Evolutionary conservation across 2,888 invertebrate genomes (phyloP), one percentile per base, ranked within the genome.

Genomic region (Rhogogaster chlorosoma): DNA sequence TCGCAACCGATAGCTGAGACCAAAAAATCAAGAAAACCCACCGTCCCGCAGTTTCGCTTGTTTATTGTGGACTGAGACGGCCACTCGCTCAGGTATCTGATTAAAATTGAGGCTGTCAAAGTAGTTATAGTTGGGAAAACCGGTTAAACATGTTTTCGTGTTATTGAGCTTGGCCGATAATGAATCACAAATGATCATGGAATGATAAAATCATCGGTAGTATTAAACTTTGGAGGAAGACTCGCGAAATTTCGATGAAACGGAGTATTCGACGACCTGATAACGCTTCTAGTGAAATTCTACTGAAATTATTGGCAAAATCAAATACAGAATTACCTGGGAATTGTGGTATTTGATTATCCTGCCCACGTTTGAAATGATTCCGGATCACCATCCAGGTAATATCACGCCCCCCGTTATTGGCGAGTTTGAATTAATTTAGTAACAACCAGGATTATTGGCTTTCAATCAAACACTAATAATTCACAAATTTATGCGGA

Each of bases 381-480:
- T 80, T 61, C 15, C 36, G 57, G 49, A 61, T 80, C 29, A 22
- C 80, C 61, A 80, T 80, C 26, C 80, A 22, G 61, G 57, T 29
- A 78, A 78, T 80, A 77, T 77, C 77, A 53, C 6, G 32, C 53
- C 15, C 77, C 5, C 49, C 53, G n/a, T 29, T 77, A 53, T 53
- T 49, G 77, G 77, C 15, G 26, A 80, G 61, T 80, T 80, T 61
- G 22, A 80, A 80, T 80, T 61, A 61, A 80, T 80, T 80, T 80
- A 80, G 57, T 57, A 80, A 80, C 80, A 80, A 80, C 61, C 80
- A 36, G 57, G 61, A 80, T 80, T 80, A 80, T 80, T 80, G 80
- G 80, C 36, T 80, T 80, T 80, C 80, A 80, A 80, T 80, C 80
- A 80, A 80, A 61, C 26, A 26, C 36, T 80, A 80, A 80, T 80